Conservation (phyloP, 2,113 vertebrate genomes). For the Corvus hawaiiensis region DNA sequence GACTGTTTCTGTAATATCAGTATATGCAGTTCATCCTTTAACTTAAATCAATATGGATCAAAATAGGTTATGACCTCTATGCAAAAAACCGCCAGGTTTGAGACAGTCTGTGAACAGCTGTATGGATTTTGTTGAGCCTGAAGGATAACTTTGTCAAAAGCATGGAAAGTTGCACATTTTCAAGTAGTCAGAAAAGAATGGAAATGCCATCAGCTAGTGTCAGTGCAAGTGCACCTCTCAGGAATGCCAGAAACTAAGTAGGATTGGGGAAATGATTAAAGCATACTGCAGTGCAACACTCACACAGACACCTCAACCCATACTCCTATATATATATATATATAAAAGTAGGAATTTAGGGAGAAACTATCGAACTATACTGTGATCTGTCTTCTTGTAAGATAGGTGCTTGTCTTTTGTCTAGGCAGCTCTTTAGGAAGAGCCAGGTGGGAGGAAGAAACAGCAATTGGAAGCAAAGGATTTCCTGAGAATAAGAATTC, state of each 20-base stretch:
- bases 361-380: background rate
- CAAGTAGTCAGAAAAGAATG: background rate
- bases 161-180: background rate
- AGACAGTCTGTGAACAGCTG: background rate
- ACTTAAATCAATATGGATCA: background rate
- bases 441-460: background rate
- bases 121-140: conserved; percentile 3
- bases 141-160: background rate
- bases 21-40: background rate
- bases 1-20: background rate
- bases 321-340: background rate
- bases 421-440: background rate
- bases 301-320: background rate
- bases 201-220: background rate
- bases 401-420: background rate
- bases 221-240: background rate
- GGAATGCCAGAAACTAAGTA: background rate
- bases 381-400: background rate
- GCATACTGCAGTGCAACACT: background rate
- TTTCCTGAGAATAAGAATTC: background rate
- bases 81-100: background rate
- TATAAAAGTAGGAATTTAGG: background rate
- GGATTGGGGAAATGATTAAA: background rate
- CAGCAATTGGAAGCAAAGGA: background rate
- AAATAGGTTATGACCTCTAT: background rate